Evolutionary conservation across 2,797 vertebrate genomes (phyloP), one percentile per base, ranked within the genome.

Genomic region (Enteromius paludinosus): DNA sequence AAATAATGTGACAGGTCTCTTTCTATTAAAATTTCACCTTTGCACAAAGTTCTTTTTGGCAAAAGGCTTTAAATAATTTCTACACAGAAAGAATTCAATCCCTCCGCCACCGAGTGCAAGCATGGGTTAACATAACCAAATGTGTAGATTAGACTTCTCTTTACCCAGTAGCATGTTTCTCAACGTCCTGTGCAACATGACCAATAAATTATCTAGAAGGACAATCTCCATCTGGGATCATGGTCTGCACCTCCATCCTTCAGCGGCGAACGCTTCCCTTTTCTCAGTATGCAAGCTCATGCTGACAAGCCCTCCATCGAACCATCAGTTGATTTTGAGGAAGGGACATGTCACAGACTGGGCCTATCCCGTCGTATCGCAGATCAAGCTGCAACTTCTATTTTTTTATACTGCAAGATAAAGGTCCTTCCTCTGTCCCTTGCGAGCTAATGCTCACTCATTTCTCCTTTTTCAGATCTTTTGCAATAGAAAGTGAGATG

Each of bases 211-310:
- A 78, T 85, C 86, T 69, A n/a, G 30, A 54, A 86, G 73, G 83
- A 49, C 25, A 18, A 75, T 61, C 85, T 86, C 68, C 18, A 38
- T 69, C 65, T 82, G 62, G 86, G 81, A 89, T 86, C 61, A 70
- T 47, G 85, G 83, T 80, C 35, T 70, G 15, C 43, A 41, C 41
- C 30, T 65, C 49, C 56, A 80, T 68, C 56, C 33, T 59, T 61
- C 41, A 71, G 69, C 3, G 56, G 38, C 49, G 2, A 83, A 30
- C 43, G 74, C 87, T 89, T 87, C 88, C 82, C 77, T 87, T 87
- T 89, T 89, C 79, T 87, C 45, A 52, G 76, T 87, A 82, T 73
- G 84, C 85, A 79, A 38, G 20, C 56, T 89, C 86, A 89, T 59
- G 74, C 79, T 86, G 86, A 89, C 84, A 47, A 78, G 77, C 56